A percentile compares a stretch with the other conserved stretches of the same genome.
Evolutionary conservation across 2,113 vertebrate genomes (phyloP).

Genomic region (Agelaius phoeniceus): DNA sequence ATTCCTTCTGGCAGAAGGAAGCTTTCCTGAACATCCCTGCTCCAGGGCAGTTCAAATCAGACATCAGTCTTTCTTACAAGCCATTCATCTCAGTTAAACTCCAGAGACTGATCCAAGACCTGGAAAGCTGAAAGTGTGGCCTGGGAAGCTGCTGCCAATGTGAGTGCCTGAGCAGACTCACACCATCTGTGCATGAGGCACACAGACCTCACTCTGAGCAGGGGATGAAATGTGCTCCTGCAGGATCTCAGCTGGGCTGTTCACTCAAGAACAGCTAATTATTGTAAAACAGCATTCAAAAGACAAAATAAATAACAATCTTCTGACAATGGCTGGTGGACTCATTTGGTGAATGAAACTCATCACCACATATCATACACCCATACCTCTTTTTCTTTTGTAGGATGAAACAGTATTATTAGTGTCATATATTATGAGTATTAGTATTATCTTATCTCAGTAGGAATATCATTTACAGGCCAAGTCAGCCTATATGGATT

Average conservation of each 20-base stretch:
- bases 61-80: not conserved
- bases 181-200: slow-evolving; percentile 48
- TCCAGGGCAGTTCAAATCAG: not conserved
- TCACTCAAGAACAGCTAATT: not conserved
- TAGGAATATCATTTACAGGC: slow-evolving; percentile 14
- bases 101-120: slow-evolving; percentile 8
- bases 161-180: not conserved
- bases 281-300: slow-evolving; percentile 10
- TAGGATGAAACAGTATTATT: not conserved
- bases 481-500: not conserved
- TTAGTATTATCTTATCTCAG: not conserved
- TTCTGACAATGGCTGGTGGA: not conserved
- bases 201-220: not conserved
- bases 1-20: not conserved
- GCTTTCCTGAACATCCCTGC: not conserved
- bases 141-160: not conserved
- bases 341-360: not conserved
- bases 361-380: not conserved
- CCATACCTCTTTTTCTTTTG: not conserved
- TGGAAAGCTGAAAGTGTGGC: slow-evolving; percentile 18
- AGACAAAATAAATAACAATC: slow-evolving; percentile 24
- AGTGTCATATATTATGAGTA: too few species aligned
- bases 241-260: not conserved
- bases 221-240: slow-evolving; percentile 14
- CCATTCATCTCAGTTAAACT: not conserved